Conservation (phyloP, 2,888 invertebrate genomes). For the Yponomeuta sedellus region DNA sequence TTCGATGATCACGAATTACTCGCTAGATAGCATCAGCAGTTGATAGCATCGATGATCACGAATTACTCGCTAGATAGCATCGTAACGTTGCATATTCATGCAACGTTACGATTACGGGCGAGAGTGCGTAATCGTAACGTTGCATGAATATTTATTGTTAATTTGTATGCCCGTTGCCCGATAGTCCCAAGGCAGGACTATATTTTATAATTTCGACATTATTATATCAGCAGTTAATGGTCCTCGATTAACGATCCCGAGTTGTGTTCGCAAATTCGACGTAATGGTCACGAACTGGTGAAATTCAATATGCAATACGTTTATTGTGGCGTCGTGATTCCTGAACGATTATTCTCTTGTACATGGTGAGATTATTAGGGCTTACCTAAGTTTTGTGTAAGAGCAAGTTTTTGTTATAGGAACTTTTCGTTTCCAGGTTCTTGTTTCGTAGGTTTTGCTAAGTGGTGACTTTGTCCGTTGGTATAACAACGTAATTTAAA, state of each 20-base stretch:
- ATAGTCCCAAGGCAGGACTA: constrained; percentile 55
- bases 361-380: not conserved
- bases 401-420: too few species aligned
- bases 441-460: too few species aligned
- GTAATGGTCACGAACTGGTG: constrained; percentile 39
- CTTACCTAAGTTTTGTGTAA: too few species aligned
- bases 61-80: not conserved
- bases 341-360: constrained; percentile 9
- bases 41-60: too few species aligned
- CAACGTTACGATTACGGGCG: too few species aligned
- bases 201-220: constrained; percentile 59
- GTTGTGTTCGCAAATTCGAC: constrained; percentile 40
- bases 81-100: too few species aligned
- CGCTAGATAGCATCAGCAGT: constrained; percentile 9
- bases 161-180: constrained; percentile 60
- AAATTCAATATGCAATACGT: constrained; percentile 36
- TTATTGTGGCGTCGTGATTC: constrained; percentile 40
- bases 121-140: constrained; percentile 38
- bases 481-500: too few species aligned
- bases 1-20: constrained; percentile 4
- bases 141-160: constrained; percentile 71
- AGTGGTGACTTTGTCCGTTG: too few species aligned
- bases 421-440: too few species aligned
- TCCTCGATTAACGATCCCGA: constrained; percentile 42
- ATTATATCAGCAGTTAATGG: constrained; percentile 53